Percentiles rank a stretch among this genome's conserved stretches.
These are phyloP conservation scores for Amiota minor DNA, from an alignment of 2,888 invertebrate genomes.

Conservation along the genomic window DNA sequence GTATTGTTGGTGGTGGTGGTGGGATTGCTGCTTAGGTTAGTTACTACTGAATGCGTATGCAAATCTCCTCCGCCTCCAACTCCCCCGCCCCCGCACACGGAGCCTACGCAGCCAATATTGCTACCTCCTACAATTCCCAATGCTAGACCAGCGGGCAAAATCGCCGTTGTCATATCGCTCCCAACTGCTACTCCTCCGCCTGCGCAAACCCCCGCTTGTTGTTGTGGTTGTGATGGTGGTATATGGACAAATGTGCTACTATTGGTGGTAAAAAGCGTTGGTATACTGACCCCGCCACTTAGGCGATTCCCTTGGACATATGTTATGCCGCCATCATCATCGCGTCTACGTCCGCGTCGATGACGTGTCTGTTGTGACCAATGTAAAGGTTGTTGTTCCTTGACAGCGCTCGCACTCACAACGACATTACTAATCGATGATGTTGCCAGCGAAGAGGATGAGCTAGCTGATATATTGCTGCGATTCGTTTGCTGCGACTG, in stretches of 20 bases:
- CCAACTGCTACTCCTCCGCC: conserved; percentile 36
- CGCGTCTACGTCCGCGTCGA: conserved; percentile 68
- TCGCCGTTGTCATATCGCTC: conserved; percentile 32
- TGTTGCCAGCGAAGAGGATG: conserved; percentile 65
- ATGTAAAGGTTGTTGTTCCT: conserved; percentile 56
- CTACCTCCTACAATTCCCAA: conserved; percentile 32
- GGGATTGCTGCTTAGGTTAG: conserved; percentile 45
- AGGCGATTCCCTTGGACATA: conserved; percentile 67
- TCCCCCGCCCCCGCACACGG: conserved; percentile 47
- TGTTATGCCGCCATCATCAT: conserved; percentile 64
- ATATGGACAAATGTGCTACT: conserved; percentile 41
- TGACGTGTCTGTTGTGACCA: conserved; percentile 62
- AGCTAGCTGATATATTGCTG: conserved; percentile 61
- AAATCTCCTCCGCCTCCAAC: conserved; percentile 31
- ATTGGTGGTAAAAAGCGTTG: conserved; percentile 49
- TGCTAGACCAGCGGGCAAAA: conserved; percentile 34
- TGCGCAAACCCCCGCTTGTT: conserved; percentile 29
- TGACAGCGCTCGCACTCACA: conserved; percentile 41
- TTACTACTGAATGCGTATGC: conserved; percentile 46
- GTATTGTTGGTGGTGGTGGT: conserved; percentile 10
- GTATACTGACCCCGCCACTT: conserved; percentile 61
- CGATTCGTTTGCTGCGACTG: conserved; percentile 57
- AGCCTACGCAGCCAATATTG: conserved; percentile 48
- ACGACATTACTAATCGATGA: conserved; percentile 48
- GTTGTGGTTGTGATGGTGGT: no score